Evolutionary conservation across 2,888 invertebrate species (phyloP).

Genomic region (Leucoptera coffeella): DNA sequence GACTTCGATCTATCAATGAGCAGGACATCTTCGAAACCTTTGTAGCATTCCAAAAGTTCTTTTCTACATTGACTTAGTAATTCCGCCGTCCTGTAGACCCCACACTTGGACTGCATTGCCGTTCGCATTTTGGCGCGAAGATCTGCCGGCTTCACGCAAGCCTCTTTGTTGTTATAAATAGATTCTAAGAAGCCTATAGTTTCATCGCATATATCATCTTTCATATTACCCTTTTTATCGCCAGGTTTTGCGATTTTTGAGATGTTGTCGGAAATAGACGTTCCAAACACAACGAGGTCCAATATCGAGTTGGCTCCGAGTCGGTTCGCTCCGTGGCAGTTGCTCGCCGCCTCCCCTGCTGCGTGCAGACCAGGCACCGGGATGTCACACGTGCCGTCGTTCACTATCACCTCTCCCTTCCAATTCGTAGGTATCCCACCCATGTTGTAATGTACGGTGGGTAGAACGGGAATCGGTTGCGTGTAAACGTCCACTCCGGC

Average conservation of each 20-base stretch:
- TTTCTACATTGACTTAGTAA: constrained; percentile 69
- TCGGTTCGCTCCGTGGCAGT: constrained; percentile 97
- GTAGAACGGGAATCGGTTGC: constrained; percentile 94
- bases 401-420: constrained; percentile 65
- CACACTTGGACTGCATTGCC: constrained; percentile 94
- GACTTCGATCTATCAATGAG: constrained; percentile 66
- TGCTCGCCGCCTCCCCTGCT: constrained; percentile 87
- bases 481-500: constrained; percentile 95
- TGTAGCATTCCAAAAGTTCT: constrained; percentile 68
- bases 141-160: constrained; percentile 69
- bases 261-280: constrained; percentile 86
- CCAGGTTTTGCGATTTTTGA: constrained; percentile 76
- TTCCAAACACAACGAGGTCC: constrained; percentile 95
- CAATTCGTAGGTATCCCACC: constrained; percentile 97
- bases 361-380: constrained; percentile 86
- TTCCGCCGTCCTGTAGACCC: constrained; percentile 91
- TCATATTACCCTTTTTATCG: too few species aligned
- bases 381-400: constrained; percentile 39
- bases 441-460: constrained; percentile 99
- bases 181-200: constrained; percentile 85
- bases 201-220: constrained; percentile 81
- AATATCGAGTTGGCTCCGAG: constrained; percentile 96
- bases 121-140: constrained; percentile 85
- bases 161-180: constrained; percentile 66
- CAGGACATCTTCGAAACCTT: constrained; percentile 67